phyloP scores from a whole-genome alignment of 2,888 invertebrate species.

The Stictocephala bisonia region DNA sequence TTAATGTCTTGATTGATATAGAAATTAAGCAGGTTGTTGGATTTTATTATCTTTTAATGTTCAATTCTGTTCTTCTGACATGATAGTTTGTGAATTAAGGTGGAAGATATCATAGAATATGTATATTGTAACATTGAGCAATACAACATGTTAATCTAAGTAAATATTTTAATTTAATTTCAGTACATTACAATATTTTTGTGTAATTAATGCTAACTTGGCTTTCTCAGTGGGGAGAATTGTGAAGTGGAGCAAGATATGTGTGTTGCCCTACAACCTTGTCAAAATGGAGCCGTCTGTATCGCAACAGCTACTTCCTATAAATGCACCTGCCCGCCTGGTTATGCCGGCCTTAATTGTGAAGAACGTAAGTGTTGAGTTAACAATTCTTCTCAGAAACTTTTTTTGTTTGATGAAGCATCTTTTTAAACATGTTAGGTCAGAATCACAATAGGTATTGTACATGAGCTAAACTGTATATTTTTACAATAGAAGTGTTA shows the following conservation, averaged over 20 bases:
- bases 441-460: too few species aligned
- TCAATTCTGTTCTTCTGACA: too few species aligned
- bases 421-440: too few species aligned
- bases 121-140: not conserved
- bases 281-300: slow-evolving; percentile 85
- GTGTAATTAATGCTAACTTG: slow-evolving; percentile 40
- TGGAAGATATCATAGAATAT: too few species aligned
- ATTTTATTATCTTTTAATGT: too few species aligned
- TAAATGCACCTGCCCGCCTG: slow-evolving; percentile 84
- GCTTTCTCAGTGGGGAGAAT: slow-evolving; percentile 68
- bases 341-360: slow-evolving; percentile 82
- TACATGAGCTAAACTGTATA: too few species aligned
- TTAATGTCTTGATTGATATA: too few species aligned
- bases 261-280: slow-evolving; percentile 75
- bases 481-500: too few species aligned
- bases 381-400: too few species aligned
- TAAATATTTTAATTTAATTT: not conserved
- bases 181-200: not conserved
- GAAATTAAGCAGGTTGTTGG: too few species aligned
- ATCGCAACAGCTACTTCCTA: slow-evolving; percentile 69
- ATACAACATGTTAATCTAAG: not conserved
- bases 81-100: too few species aligned
- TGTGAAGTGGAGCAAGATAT: slow-evolving; percentile 73
- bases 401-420: too few species aligned
- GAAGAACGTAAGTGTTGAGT: slow-evolving; percentile 74